Conservation (phyloP, 2,113 vertebrate species). For the Podarcis cretensis region DNA sequence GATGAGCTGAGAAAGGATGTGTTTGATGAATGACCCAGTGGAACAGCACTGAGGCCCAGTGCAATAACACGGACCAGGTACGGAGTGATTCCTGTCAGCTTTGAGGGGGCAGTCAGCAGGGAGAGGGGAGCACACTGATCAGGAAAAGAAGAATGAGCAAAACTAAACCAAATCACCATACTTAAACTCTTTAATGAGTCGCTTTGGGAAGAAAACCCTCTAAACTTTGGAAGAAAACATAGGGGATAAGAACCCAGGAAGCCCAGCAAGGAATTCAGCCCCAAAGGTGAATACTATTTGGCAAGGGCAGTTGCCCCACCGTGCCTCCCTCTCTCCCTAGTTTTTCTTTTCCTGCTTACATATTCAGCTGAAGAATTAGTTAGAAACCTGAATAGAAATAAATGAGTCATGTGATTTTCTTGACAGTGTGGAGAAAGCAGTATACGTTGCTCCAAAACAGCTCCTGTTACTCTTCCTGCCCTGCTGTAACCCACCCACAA, state of each 20-base stretch:
- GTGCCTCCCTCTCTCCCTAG: neutral
- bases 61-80: conserved; percentile 26
- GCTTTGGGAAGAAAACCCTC: conserved; percentile 15
- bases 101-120: neutral
- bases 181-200: conserved; percentile 34
- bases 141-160: conserved; percentile 24
- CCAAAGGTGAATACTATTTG: neutral
- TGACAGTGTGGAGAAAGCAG: neutral
- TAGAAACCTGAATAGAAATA: neutral
- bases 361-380: neutral
- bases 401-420: neutral
- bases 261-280: neutral
- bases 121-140: neutral
- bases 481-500: neutral
- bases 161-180: conserved; percentile 28
- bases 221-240: conserved; percentile 10
- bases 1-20: conserved; percentile 7
- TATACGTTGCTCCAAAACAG: neutral
- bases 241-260: neutral
- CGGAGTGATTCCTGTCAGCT: neutral
- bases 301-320: neutral
- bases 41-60: conserved; percentile 5
- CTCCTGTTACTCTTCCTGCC: neutral
- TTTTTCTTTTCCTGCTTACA: neutral
- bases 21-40: conserved; percentile 21